Evolutionary conservation across 2,888 invertebrate species (phyloP), one percentile per base, ranked within the genome.

Genomic region (Julus scandinavius): DNA sequence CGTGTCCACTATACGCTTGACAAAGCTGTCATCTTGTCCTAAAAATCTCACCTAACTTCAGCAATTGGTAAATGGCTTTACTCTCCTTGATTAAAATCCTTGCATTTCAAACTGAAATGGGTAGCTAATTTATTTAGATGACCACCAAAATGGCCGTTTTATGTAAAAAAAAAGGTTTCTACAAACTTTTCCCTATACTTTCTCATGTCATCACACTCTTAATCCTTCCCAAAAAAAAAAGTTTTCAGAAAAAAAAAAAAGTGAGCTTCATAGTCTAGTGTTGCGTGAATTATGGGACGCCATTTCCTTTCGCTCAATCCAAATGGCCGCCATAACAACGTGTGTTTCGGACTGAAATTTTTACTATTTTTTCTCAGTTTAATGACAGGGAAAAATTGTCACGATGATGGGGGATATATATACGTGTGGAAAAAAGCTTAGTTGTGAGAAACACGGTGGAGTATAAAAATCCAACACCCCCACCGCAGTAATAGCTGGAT

Each of bases 31-130:
- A 80, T 80, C 80, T 15, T 13, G 80, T 80, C 80, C 80, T 80
- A 80, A 11, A 80, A 29, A 29, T 80, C 6, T 38, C 13, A 13
- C 80, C 80, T 29, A 40, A 29, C 13, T 40, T 38, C 13, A 80
- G 80, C 20, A 54, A 54, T 20, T 72, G 20, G 80, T 38, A 38
- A 80, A 80, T 80, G 80, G 80, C 80, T 40, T 80, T 80, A 80
- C 80, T 80, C 38, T 80, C 80, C 80, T 80, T 80, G 80, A 80
- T 80, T 80, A 80, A 80, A 80, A 80, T 80, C 38, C 80, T 4
- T 13, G 80, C 38, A 80, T 80, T 80, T 80, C 38, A 38, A 80
- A 80, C 11, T 2, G 15, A 80, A 80, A 80, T 15, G 54, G 15
- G 13, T 15, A 54, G 15, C 17, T 45, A 45, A 45, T 45, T 45